Evolutionary conservation across 1,140 invertebrate species (phyloP).

Genomic region (Drosophila pachea): DNA sequence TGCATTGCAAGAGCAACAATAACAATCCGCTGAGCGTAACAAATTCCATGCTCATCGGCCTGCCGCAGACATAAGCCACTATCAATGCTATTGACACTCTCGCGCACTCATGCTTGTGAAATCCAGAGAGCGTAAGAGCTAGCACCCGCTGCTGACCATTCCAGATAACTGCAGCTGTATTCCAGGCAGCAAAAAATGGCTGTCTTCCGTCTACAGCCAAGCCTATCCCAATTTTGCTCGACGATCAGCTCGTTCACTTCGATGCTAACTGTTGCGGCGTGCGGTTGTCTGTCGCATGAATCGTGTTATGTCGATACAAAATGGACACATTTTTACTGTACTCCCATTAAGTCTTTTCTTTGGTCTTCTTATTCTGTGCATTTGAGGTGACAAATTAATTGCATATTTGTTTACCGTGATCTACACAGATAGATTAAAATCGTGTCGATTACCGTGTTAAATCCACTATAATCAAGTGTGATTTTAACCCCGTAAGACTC

Average conservation of each 20-base stretch:
- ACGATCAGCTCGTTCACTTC: conserved; percentile 44
- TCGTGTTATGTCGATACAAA: background rate
- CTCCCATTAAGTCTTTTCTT: conserved; percentile 10
- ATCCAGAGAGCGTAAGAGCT: conserved; percentile 24
- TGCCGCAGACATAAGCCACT: conserved; percentile 15
- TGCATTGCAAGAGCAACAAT: conserved; percentile 2
- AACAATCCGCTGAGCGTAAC: conserved; percentile 21
- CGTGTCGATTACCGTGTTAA: conserved; percentile 78
- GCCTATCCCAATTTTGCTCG: conserved; percentile 17
- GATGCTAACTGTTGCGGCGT: conserved; percentile 35
- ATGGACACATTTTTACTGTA: conserved; percentile 49
- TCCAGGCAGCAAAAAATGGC: conserved; percentile 32
- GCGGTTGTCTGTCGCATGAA: conserved; percentile 39
- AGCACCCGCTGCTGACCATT: conserved; percentile 30
- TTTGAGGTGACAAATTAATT: conserved; percentile 77
- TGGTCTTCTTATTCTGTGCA: conserved; percentile 64
- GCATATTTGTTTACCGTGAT: conserved; percentile 78
- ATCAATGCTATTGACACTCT: conserved; percentile 9
- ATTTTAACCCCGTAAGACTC: conserved; percentile 78
- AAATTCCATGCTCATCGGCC: conserved; percentile 18
- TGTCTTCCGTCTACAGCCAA: conserved; percentile 18
- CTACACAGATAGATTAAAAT: conserved; percentile 76
- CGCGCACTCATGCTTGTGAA: background rate
- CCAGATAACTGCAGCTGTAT: conserved; percentile 28
- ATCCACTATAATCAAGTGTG: conserved; percentile 74